phyloP scores from a whole-genome alignment of 2,888 invertebrate species.

The Automeris io region DNA sequence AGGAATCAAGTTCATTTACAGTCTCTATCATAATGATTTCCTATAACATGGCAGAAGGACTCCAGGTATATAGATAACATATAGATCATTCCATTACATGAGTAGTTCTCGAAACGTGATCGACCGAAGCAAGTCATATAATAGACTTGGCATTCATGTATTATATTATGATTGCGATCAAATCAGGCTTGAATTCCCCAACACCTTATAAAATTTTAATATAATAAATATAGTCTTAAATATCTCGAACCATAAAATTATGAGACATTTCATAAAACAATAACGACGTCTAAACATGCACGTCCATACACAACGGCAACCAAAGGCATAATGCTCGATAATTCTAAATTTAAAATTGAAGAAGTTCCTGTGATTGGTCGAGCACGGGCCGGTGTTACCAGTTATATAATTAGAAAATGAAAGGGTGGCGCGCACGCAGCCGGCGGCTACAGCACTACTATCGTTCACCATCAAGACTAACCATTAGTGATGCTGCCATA shows the following conservation, averaged over 20 bases:
- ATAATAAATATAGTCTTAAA: no score
- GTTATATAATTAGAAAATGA: slow-evolving; percentile 75
- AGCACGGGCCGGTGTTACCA: slow-evolving; percentile 71
- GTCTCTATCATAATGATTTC: no score
- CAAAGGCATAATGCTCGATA: slow-evolving; percentile 45
- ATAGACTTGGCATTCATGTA: no score
- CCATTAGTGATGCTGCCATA: slow-evolving; percentile 35
- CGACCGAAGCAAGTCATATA: no score
- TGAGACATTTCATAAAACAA: slow-evolving; percentile 31
- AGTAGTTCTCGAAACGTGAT: no score
- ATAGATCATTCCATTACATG: no score
- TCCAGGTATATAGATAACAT: no score
- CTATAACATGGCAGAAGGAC: no score
- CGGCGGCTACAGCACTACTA: slow-evolving; percentile 67
- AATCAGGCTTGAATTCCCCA: no score
- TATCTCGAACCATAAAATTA: slow-evolving; percentile 21
- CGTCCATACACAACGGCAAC: slow-evolving; percentile 33
- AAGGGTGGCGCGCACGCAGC: slow-evolving; percentile 72
- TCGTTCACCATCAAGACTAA: slow-evolving; percentile 62
- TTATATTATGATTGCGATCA: no score
- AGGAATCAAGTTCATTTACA: no score
- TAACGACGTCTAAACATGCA: slow-evolving; percentile 49
- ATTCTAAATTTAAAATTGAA: slow-evolving; percentile 64
- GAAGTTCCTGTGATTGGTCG: slow-evolving; percentile 52
- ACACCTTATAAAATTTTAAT: no score